A percentile compares a stretch with the other conserved stretches of the same genome.
These are phyloP conservation scores for Xylota sylvarum DNA, from an alignment of 2,888 invertebrate genomes.

Conservation along the genomic window DNA sequence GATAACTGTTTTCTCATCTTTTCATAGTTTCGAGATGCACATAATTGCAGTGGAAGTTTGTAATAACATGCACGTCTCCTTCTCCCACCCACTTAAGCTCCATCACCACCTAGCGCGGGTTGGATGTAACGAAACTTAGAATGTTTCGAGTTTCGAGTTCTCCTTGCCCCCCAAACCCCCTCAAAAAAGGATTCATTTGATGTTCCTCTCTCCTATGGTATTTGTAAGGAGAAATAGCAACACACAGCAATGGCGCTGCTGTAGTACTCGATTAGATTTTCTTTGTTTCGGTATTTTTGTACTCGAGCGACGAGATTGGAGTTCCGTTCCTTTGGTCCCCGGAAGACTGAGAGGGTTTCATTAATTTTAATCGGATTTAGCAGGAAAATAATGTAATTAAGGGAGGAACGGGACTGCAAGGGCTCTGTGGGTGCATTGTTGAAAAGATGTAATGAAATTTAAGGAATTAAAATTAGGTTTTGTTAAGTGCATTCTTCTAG, in stretches of 20 bases:
- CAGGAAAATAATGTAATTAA: constrained; percentile 69
- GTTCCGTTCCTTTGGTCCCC: constrained; percentile 39
- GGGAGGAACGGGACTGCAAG: constrained; percentile 13
- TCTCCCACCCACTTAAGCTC: neutral
- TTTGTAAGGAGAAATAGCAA: constrained; percentile 4
- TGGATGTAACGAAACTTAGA: constrained; percentile 8
- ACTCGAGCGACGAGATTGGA: constrained; percentile 55
- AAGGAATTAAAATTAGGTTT: constrained; percentile 60
- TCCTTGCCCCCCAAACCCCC: neutral
- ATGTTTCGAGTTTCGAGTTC: constrained; percentile 2
- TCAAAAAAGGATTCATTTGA: constrained; percentile 26
- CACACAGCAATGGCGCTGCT: neutral
- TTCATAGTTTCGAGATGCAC: constrained; percentile 62
- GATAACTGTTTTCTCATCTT: constrained; percentile 54
- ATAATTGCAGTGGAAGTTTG: constrained; percentile 70
- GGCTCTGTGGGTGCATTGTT: constrained; percentile 40
- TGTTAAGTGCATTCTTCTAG: constrained; percentile 53
- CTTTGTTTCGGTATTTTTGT: constrained; percentile 64
- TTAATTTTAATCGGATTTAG: constrained; percentile 76
- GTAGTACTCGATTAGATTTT: constrained; percentile 33
- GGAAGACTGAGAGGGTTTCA: constrained; percentile 61
- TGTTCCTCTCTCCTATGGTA: neutral
- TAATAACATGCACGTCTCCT: constrained; percentile 56
- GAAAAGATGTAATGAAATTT: constrained; percentile 60
- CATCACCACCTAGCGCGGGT: neutral